Evolutionary conservation across 2,113 vertebrate species (phyloP).

Genomic region (Zosterops hypoxanthus): DNA sequence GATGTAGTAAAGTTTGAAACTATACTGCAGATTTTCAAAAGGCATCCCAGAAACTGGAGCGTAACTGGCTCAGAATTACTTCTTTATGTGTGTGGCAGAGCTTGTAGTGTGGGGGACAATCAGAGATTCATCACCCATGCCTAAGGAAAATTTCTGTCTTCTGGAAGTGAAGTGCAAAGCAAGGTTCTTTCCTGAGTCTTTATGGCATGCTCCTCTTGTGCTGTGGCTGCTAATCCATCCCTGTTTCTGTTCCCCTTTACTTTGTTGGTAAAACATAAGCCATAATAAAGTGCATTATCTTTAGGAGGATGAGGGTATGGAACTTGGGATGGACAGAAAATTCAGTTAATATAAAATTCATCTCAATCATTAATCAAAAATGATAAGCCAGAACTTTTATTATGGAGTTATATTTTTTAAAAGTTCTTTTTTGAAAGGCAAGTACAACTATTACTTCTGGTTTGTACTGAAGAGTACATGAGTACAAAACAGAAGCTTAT

Average conservation of each 20-base stretch:
- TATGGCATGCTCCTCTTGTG: fast-evolving
- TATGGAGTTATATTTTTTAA: neutral
- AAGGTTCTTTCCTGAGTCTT: neutral
- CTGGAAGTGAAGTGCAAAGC: neutral
- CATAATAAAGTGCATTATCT: neutral
- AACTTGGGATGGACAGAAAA: neutral
- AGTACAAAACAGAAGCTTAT: neutral
- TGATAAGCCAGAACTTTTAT: neutral
- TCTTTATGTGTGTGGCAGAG: neutral
- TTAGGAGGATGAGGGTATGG: constrained; percentile 77
- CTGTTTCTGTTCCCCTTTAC: neutral
- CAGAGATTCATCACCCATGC: neutral
- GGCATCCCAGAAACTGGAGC: neutral
- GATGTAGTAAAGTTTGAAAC: neutral
- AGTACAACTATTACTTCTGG: neutral
- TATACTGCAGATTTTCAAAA: neutral
- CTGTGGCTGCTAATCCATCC: neutral
- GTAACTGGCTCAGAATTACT: neutral
- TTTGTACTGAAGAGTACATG: neutral
- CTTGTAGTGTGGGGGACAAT: neutral
- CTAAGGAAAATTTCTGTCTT: neutral
- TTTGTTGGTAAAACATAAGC: neutral
- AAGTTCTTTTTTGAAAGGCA: neutral
- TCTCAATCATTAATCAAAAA: neutral
- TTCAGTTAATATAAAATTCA: neutral